Percentiles rank a stretch among this genome's conserved stretches.
Conservation (phyloP, 2,113 vertebrate species). For the Lucifuga dentata region DNA sequence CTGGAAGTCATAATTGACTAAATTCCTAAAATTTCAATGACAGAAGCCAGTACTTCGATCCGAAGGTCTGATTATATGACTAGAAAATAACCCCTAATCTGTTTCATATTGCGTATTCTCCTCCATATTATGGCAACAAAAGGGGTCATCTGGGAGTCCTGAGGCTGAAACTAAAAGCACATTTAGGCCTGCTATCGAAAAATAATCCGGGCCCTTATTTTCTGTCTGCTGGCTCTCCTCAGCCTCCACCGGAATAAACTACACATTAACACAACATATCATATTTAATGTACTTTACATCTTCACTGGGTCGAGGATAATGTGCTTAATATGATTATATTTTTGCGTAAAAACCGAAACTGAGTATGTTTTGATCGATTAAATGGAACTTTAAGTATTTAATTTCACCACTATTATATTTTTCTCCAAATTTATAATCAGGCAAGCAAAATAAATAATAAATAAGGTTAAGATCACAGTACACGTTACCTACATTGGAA, state of each 20-base stretch:
- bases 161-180: background rate
- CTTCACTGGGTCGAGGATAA: no score
- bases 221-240: background rate
- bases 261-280: conserved; percentile 36
- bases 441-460: no score
- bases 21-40: conserved; percentile 8
- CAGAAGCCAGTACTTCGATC: conserved; percentile 1
- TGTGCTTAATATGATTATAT: no score
- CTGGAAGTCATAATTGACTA: conserved; percentile 11
- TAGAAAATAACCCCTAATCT: background rate
- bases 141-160: conserved; percentile 51
- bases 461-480: no score
- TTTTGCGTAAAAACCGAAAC: no score
- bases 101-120: background rate
- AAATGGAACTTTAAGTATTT: no score
- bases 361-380: no score
- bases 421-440: no score
- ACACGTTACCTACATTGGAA: no score
- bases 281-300: conserved; percentile 20
- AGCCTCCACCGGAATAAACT: conserved; percentile 14
- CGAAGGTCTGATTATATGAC: no score
- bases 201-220: conserved; percentile 27
- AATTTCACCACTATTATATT: no score
- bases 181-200: conserved; percentile 18
- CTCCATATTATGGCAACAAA: conserved; percentile 8